Evolutionary conservation across 2,113 vertebrate species (phyloP).

Genomic region (Panurus biarmicus): DNA sequence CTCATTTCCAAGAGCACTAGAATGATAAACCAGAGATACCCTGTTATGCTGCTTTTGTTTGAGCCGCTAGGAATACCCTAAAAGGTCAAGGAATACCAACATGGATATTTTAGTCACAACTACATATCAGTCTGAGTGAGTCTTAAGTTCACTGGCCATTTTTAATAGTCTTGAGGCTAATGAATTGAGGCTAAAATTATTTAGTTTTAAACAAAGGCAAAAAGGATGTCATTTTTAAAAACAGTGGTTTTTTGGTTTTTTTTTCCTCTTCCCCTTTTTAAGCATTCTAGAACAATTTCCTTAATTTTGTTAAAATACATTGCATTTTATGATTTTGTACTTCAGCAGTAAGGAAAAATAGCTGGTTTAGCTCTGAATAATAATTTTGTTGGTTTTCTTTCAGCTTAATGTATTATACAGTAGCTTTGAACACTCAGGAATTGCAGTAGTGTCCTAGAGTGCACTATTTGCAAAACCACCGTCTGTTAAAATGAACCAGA

Average conservation of each 20-base stretch:
- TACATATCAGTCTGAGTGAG: neutral
- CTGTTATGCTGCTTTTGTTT: constrained; percentile 2
- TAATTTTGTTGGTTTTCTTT: constrained; percentile 16
- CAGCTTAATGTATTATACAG: neutral
- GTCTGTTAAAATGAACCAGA: constrained; percentile 27
- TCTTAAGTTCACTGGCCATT: neutral
- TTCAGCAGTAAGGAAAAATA: neutral
- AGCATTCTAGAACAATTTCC: neutral
- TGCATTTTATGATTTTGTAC: neutral
- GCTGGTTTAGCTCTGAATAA: neutral
- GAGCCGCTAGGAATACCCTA: neutral
- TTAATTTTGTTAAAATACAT: neutral
- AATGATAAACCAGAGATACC: neutral
- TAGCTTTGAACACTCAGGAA: constrained; percentile 55
- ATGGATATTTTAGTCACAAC: neutral
- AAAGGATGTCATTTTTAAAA: neutral
- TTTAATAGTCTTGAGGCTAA: neutral
- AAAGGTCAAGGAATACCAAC: neutral
- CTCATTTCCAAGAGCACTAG: constrained; percentile 12
- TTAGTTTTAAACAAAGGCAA: neutral
- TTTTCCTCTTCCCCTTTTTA: neutral
- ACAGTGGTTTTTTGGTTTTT: neutral
- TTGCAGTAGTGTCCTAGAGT: constrained; percentile 6
- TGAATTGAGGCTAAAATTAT: neutral
- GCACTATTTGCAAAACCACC: constrained; percentile 23